phyloP scores from a whole-genome alignment of 2,113 vertebrate species.

The Merops nubicus region DNA sequence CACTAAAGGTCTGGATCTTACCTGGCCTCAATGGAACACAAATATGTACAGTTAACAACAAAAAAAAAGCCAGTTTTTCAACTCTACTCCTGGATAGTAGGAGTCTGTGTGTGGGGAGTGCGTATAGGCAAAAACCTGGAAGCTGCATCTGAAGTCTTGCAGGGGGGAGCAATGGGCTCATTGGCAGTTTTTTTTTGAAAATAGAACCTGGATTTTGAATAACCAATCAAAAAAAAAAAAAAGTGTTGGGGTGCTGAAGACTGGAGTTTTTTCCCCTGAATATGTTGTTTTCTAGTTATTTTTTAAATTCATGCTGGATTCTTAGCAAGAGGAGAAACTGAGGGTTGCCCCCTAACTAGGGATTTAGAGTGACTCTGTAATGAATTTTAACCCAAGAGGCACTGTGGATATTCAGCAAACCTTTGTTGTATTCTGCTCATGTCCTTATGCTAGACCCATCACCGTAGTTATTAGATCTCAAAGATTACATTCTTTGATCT shows the following conservation, averaged over 20 bases:
- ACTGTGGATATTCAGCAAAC: neutral
- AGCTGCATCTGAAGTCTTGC: neutral
- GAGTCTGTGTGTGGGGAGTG: neutral
- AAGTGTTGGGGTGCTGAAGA: neutral
- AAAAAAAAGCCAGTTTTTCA: neutral
- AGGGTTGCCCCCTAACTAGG: neutral
- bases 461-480: slow-evolving; percentile 60
- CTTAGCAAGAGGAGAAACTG: neutral
- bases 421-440: slow-evolving; percentile 42
- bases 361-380: slow-evolving; percentile 5
- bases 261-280: neutral
- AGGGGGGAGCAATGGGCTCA: neutral
- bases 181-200: neutral
- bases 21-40: neutral
- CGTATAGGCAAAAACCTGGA: neutral
- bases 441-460: slow-evolving; percentile 46
- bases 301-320: neutral
- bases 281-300: neutral
- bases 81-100: neutral
- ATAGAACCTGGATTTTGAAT: neutral
- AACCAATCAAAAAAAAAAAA: neutral
- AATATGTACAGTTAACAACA: neutral
- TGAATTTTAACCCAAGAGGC: slow-evolving; percentile 6
- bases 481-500: slow-evolving; percentile 67
- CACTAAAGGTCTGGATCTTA: neutral